Conservation (phyloP, 2,888 invertebrate genomes). For the Platycheirus rosarum region DNA sequence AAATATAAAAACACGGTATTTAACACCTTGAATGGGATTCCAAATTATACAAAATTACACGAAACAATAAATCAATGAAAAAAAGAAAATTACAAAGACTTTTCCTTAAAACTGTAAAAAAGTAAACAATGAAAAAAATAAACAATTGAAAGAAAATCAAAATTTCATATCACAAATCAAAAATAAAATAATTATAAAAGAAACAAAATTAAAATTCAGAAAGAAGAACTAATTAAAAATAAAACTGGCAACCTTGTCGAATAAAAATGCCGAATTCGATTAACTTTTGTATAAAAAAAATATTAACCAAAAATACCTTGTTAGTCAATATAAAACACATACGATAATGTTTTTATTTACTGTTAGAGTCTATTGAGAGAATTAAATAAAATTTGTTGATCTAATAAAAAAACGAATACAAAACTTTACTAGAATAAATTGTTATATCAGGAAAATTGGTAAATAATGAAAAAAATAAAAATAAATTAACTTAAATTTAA, state of each 20-base stretch:
- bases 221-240: neutral
- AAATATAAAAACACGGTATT: conserved; percentile 6
- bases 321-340: conserved; percentile 24
- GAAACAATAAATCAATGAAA: conserved; percentile 1
- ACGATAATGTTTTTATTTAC: conserved; percentile 55
- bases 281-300: conserved; percentile 52
- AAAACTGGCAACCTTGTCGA: conserved; percentile 11
- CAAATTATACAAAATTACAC: conserved; percentile 5
- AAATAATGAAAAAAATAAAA: conserved; percentile 4
- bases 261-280: conserved; percentile 18
- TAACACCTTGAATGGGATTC: conserved; percentile 6
- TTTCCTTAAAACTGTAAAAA: neutral
- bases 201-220: conserved; percentile 22
- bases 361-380: conserved; percentile 67
- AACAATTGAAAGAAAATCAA: neutral
- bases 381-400: conserved; percentile 50
- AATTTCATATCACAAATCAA: conserved; percentile 52
- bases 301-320: conserved; percentile 19
- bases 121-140: neutral
- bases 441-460: conserved; percentile 18
- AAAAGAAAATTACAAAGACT: neutral
- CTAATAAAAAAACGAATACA: conserved; percentile 19
- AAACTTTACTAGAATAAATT: conserved; percentile 11
- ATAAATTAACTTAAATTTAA: conserved; percentile 9
- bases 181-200: conserved; percentile 7